Evolutionary conservation across 1,140 invertebrate species (phyloP).

Genomic region (Cotesia chilonis): DNA sequence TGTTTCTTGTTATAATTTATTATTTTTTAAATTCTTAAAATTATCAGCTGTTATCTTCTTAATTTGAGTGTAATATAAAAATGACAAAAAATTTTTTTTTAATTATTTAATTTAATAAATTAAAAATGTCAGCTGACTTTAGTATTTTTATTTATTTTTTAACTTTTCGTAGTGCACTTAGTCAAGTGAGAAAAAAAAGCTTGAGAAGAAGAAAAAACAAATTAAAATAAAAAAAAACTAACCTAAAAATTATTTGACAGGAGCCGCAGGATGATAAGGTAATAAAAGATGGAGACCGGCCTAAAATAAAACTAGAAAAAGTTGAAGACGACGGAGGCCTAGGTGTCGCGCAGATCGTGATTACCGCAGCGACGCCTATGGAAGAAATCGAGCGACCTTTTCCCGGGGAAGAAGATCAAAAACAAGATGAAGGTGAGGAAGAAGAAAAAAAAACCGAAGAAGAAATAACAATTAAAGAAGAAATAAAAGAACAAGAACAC

Average conservation of each 20-base stretch:
- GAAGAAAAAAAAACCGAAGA: conserved; percentile 35
- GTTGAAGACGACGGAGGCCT: conserved; percentile 66
- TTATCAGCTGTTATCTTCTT: too few relatives aligned
- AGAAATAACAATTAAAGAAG: conserved; percentile 42
- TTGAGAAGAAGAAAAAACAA: background rate
- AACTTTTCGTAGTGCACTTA: background rate
- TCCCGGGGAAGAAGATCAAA: conserved; percentile 57
- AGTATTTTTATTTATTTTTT: background rate
- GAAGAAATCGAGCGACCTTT: conserved; percentile 79
- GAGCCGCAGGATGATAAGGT: conserved; percentile 44
- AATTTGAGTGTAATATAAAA: too few relatives aligned
- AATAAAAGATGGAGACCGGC: conserved; percentile 31
- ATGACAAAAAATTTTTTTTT: too few relatives aligned
- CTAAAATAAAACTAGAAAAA: conserved; percentile 54
- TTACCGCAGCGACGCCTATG: conserved; percentile 89
- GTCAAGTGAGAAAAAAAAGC: too few relatives aligned
- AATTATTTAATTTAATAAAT: too few relatives aligned
- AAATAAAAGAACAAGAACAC: conserved; percentile 39
- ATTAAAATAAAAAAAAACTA: conserved; percentile 12
- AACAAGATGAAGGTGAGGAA: conserved; percentile 33
- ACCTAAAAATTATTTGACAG: conserved; percentile 22
- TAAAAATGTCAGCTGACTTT: too few relatives aligned
- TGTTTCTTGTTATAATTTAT: too few relatives aligned
- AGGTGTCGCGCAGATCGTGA: conserved; percentile 85
- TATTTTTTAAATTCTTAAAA: too few relatives aligned